Percentiles rank a stretch among this genome's conserved stretches.
These are phyloP conservation scores for Danaus chrysippus DNA, from an alignment of 2,888 invertebrate species.

Conservation along the genomic window DNA sequence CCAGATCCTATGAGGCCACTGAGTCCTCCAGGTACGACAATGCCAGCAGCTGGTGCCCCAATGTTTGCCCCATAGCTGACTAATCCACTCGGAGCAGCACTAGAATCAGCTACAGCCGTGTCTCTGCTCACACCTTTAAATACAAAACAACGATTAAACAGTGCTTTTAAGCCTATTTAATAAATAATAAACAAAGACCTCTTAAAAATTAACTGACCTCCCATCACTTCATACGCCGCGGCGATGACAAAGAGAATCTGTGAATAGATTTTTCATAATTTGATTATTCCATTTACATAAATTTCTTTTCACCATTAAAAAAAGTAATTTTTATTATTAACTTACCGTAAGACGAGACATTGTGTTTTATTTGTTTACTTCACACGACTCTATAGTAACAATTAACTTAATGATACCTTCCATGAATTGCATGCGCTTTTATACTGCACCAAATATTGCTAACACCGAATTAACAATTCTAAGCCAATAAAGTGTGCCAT, in stretches of 20 bases:
- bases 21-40: slow-evolving; percentile 37
- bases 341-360: slow-evolving; percentile 74
- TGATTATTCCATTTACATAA: not conserved
- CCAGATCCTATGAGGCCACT: slow-evolving; percentile 29
- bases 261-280: slow-evolving; percentile 30
- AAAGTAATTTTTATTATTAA: not conserved
- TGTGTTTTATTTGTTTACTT: slow-evolving; percentile 39
- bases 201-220: slow-evolving; percentile 51
- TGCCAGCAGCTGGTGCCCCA: slow-evolving; percentile 31
- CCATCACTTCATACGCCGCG: slow-evolving; percentile 62
- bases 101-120: slow-evolving; percentile 46
- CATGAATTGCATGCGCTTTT: slow-evolving; percentile 62
- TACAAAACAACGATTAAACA: not conserved
- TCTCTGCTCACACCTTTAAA: slow-evolving; percentile 38
- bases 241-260: slow-evolving; percentile 73
- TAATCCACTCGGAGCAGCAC: slow-evolving; percentile 46
- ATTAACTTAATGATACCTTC: slow-evolving; percentile 52
- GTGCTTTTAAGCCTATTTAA: not conserved
- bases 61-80: slow-evolving; percentile 32
- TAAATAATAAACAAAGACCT: not conserved
- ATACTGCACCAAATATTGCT: slow-evolving; percentile 70
- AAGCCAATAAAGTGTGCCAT: slow-evolving; percentile 56
- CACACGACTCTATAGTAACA: slow-evolving; percentile 50
- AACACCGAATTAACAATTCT: slow-evolving; percentile 72
- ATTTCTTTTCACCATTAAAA: too few relatives aligned